Percentiles rank a stretch among this genome's conserved stretches.
These are phyloP conservation scores for Astreopora myriophthalma DNA, from an alignment of 64 coral and sea anemone species.

Conservation along the genomic window DNA sequence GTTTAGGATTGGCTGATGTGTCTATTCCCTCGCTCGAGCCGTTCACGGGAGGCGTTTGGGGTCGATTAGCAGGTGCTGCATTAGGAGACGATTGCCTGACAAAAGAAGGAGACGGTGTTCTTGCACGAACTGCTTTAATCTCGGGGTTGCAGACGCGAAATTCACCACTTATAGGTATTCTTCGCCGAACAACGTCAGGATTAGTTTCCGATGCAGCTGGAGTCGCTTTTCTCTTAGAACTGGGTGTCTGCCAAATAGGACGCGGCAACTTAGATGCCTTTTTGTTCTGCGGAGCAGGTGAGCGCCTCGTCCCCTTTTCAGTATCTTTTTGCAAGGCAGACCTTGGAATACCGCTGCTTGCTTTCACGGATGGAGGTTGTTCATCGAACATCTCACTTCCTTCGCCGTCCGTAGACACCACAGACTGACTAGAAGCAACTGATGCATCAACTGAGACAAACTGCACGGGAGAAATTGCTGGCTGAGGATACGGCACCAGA, in stretches of 20 bases:
- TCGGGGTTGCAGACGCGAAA: neutral
- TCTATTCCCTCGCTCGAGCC: neutral
- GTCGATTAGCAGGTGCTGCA: neutral
- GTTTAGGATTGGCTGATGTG: neutral
- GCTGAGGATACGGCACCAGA: constrained; percentile 58
- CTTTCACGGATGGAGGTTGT: neutral
- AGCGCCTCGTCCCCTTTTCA: neutral
- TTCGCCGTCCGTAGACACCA: constrained; percentile 45
- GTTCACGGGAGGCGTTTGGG: constrained; percentile 15
- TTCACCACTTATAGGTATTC: neutral
- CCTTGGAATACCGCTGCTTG: neutral
- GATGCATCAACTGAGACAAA: constrained; percentile 1
- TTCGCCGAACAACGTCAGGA: neutral
- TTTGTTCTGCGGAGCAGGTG: neutral
- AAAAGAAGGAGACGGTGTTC: neutral
- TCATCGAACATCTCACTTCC: constrained; percentile 12
- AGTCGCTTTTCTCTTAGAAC: neutral
- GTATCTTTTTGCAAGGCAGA: neutral
- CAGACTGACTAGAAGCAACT: neutral
- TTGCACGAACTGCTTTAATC: constrained; percentile 6
- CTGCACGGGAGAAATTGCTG: constrained; percentile 22
- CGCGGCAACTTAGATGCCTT: constrained; percentile 61
- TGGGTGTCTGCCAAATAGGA: constrained; percentile 56
- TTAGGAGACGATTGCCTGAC: neutral
- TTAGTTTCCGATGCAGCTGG: neutral